Evolutionary conservation across 2,888 invertebrate genomes (phyloP).

Genomic region (Linyphia triangularis): DNA sequence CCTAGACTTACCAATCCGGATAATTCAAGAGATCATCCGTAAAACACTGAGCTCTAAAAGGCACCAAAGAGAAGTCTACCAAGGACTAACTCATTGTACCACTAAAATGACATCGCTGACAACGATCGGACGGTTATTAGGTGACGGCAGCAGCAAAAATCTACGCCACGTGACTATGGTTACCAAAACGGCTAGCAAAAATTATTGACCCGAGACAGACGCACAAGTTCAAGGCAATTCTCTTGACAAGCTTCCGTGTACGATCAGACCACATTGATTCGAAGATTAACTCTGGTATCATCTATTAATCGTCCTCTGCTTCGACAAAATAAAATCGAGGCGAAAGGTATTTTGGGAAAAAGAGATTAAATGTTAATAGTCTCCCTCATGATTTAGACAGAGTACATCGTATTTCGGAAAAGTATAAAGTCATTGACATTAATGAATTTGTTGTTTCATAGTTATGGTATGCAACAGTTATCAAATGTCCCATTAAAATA

Average conservation of each 20-base stretch:
- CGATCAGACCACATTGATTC: background rate
- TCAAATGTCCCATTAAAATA: no score
- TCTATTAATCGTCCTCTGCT: no score
- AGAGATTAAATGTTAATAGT: no score
- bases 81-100: constrained; percentile 13
- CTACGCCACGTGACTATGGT: constrained; percentile 68
- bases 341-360: no score
- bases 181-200: constrained; percentile 51
- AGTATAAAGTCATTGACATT: no score
- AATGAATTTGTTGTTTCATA: no score
- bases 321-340: background rate
- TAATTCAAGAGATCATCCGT: background rate
- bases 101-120: constrained; percentile 10
- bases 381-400: no score
- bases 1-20: background rate
- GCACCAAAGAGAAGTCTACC: background rate
- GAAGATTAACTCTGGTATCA: background rate
- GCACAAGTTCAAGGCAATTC: constrained; percentile 65
- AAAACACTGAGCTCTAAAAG: background rate
- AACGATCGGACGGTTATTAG: constrained; percentile 19
- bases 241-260: constrained; percentile 32
- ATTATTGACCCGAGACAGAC: constrained; percentile 66
- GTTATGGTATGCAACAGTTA: no score
- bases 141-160: constrained; percentile 31
- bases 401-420: no score